Evolutionary conservation across 2,888 invertebrate genomes (phyloP), one percentile per base, ranked within the genome.

Genomic region (Hedychridium roseum): DNA sequence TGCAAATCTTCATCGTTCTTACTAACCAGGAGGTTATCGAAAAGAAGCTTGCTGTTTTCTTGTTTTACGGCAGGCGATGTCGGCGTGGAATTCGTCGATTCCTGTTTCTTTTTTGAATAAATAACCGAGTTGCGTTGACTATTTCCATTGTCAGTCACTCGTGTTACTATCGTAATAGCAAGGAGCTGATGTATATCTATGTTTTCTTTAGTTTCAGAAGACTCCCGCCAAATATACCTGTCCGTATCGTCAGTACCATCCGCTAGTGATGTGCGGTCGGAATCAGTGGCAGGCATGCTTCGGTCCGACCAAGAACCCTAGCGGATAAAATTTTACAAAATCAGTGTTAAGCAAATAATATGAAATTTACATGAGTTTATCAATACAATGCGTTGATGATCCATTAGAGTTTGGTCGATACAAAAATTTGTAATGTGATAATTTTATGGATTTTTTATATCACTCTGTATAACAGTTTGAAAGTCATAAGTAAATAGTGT

Each of bases 1-100:
- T 78, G 78, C 35, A 78, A 40, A 48, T 78, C 78, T 54, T 78
- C 78, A 59, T 78, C 73, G 50, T 74, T 76, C 41, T 74, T 77
- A 35, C 61, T 70, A 15, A 69, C 60, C 17, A 76, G 54, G 9
- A 76, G 59, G 58, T 76, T 76, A 43, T 73, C 75, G 37, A 74
- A 73, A 20, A 77, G 48, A 53, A 71, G 54, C 36, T 76, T 77
- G 54, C 74, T 76, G 43, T 77, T 76, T 1, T 76, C 74, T 12
- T 76, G 73, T 36, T 74, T 71, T 2, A 65, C 64, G 1, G 63
- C 62, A 1, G 73, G 76, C 6, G 74, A 75, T 2, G 71, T 71
- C 11, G 76, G 75, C 17, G 71, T 71, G 3, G 66, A 63, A 2
- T 51, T 43, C 2, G 64, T 54, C 11, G 66, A 34, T 27, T 64